Evolutionary conservation across 1,140 invertebrate species (phyloP), one percentile per base, ranked within the genome.

Genomic region (Micrasema longulum): DNA sequence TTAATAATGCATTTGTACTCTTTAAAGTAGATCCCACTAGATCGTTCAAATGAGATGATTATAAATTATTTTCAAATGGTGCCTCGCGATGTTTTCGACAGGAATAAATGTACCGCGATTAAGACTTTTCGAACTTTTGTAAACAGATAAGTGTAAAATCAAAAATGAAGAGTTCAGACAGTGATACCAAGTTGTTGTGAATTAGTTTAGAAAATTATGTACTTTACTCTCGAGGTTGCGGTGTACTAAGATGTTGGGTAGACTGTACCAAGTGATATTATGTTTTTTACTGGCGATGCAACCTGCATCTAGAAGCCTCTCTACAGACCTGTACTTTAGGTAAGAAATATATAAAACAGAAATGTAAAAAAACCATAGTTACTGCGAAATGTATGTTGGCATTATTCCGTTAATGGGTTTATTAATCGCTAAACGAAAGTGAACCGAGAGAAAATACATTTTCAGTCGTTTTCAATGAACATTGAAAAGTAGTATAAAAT

Each of bases 281-380:
- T 76, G 74, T 67, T 73, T 76, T 22, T 53, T 76, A 67, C n/a
- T 76, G 20, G 67, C 74, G 7, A 76, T 71, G 71, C 74, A 76
- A 65, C 74, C 74, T 2, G 67, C 74, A 9, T 76, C 74, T 2
- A 70, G 65, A 53, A 76, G 74, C 52, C 71, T 76, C 11, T 73
- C 68, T 2, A 76, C 74, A 7, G 74, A 76, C 47, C 55, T 76
- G 16, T 76, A 73, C 45, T 72, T 69, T 48, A 75, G 74, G 74
- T 75, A 70, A 75, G 63, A 31, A 11, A 0, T 9, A 1, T 14
- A 7, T 45, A 16, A 16, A 12, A 45, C 4, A 45, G 9, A 45
- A 45, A 16, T 45, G 1, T 6, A 45, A 45, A 45, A n/a, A n/a
- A n/a, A n/a, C n/a, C n/a, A n/a, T n/a, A n/a, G n/a, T n/a, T n/a